phyloP scores from a whole-genome alignment of 2,797 vertebrate genomes.

The Picus viridis region DNA sequence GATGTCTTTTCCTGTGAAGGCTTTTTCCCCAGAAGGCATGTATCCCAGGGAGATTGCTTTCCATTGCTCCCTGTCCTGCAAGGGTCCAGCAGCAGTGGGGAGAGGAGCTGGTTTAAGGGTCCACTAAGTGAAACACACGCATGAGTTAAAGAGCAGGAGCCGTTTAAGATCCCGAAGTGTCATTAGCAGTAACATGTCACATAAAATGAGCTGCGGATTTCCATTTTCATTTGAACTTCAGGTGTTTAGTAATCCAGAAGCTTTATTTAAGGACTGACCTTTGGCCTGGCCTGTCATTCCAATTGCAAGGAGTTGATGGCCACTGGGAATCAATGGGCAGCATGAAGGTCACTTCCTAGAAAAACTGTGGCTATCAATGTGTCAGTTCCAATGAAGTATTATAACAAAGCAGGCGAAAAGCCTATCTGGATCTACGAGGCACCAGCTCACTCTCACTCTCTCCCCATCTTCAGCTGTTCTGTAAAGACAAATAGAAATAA shows the following conservation, averaged over 20 bases:
- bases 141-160: slow-evolving; percentile 32
- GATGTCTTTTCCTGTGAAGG: neutral
- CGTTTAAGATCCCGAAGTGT: slow-evolving; percentile 42
- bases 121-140: neutral
- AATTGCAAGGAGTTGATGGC: slow-evolving; percentile 81
- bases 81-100: rapidly evolving
- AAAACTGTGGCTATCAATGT: slow-evolving; percentile 85
- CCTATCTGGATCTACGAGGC: slow-evolving; percentile 63
- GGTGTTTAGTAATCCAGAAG: slow-evolving; percentile 83
- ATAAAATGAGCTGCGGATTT: slow-evolving; percentile 78
- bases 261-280: slow-evolving; percentile 91
- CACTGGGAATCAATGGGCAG: slow-evolving; percentile 86
- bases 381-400: slow-evolving; percentile 87
- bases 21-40: neutral
- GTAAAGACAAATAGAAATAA: slow-evolving; percentile 46
- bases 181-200: slow-evolving; percentile 69
- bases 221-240: slow-evolving; percentile 84
- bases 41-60: neutral
- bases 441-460: neutral
- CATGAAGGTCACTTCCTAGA: slow-evolving; percentile 87
- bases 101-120: neutral
- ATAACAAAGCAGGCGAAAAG: slow-evolving; percentile 77
- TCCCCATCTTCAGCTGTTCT: neutral
- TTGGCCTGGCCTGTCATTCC: slow-evolving; percentile 82
- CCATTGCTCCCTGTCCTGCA: neutral